These are phyloP conservation scores for Camelus bactrianus DNA, from an alignment of 2,113 vertebrate species.

Conservation along the genomic window DNA sequence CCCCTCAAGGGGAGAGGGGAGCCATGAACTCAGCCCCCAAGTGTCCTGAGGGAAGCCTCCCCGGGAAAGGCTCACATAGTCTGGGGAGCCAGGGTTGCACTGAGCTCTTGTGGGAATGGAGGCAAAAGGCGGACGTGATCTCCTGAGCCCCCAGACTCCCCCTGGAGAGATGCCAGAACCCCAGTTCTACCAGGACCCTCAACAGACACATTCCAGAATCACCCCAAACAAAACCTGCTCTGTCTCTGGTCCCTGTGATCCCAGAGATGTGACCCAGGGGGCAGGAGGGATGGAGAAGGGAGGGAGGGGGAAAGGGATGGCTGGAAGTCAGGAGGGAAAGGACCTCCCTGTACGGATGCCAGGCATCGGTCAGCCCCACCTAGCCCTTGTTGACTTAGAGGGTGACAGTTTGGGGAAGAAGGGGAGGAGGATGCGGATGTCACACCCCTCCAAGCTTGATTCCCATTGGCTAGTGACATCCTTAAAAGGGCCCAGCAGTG, in stretches of 20 bases:
- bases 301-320: not conserved
- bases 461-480: constrained; percentile 34
- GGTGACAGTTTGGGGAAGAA: not conserved
- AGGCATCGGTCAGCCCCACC: not conserved
- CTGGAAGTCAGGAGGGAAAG: not conserved
- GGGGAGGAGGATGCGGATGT: not conserved
- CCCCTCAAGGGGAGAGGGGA: not conserved
- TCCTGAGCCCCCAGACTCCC: not conserved
- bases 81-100: not conserved
- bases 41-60: not conserved
- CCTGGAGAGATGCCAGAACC: not conserved
- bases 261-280: not conserved
- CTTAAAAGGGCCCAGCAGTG: constrained; percentile 33
- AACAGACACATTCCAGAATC: not conserved
- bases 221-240: not conserved
- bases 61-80: not conserved
- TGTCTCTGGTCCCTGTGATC: not conserved
- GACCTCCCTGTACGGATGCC: not conserved
- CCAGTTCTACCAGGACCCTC: not conserved
- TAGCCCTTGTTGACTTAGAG: constrained; percentile 33
- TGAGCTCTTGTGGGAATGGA: not conserved
- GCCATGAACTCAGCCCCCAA: not conserved
- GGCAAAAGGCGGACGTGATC: not conserved
- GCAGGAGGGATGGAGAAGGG: not conserved
- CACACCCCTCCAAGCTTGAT: constrained; percentile 54